phyloP scores from a whole-genome alignment of 2,797 vertebrate genomes.

The Adrianichthys oophorus region DNA sequence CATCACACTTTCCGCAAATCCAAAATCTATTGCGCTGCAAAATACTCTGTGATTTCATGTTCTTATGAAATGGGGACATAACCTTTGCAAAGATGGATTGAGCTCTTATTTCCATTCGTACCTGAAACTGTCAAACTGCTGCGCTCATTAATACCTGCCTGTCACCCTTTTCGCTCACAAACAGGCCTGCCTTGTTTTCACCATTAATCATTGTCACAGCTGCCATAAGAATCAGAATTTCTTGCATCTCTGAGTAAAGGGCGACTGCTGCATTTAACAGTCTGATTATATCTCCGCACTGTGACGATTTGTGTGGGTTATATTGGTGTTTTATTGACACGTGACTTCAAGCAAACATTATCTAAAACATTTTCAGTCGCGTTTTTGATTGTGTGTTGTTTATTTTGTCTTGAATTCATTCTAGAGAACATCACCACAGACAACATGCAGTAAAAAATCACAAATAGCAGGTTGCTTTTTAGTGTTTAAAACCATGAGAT shows the following conservation, averaged over 20 bases:
- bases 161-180: slow-evolving; percentile 63
- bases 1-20: slow-evolving; percentile 37
- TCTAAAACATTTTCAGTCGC: neutral
- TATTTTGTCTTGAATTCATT: too few relatives aligned
- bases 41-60: slow-evolving; percentile 59
- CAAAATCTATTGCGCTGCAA: slow-evolving; percentile 67
- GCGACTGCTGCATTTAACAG: slow-evolving; percentile 50
- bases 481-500: too few relatives aligned
- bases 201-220: slow-evolving; percentile 78
- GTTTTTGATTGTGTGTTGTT: neutral
- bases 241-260: slow-evolving; percentile 36
- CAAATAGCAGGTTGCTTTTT: too few relatives aligned
- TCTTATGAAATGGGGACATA: slow-evolving; percentile 73
- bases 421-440: too few relatives aligned
- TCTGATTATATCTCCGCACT: slow-evolving; percentile 35
- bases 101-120: slow-evolving; percentile 75
- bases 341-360: slow-evolving; percentile 12
- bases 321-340: slow-evolving; percentile 28
- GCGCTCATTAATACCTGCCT: slow-evolving; percentile 79
- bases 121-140: slow-evolving; percentile 74
- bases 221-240: slow-evolving; percentile 56
- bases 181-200: slow-evolving; percentile 60
- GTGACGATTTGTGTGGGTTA: slow-evolving; percentile 28
- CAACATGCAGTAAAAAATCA: too few relatives aligned
- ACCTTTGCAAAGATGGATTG: slow-evolving; percentile 77